A percentile compares a stretch with the other conserved stretches of the same genome.
Evolutionary conservation across 2,113 vertebrate species (phyloP).

Genomic region (Acrocephalus arundinaceus): DNA sequence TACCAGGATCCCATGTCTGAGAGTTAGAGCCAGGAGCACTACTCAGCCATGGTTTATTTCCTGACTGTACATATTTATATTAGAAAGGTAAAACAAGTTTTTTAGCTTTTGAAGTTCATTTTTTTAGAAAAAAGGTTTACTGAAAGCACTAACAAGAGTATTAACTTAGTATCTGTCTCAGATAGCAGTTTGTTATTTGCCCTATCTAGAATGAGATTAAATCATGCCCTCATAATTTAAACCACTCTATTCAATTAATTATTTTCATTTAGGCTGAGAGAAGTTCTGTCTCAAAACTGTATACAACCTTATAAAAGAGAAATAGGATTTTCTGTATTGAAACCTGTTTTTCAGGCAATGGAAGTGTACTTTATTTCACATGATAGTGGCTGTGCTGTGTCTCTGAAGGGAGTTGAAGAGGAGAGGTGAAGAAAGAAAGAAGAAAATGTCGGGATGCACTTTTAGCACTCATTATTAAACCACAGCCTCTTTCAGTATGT

Average conservation of each 20-base stretch:
- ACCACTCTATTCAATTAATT: not conserved
- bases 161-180: not conserved
- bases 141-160: not conserved
- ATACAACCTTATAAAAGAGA: not conserved
- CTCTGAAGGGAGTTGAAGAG: not conserved
- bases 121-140: slow-evolving; percentile 16
- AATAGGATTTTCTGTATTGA: not conserved
- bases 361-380: not conserved
- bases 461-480: not conserved
- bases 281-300: not conserved
- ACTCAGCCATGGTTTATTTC: not conserved
- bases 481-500: not conserved
- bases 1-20: not conserved
- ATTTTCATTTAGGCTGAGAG: not conserved
- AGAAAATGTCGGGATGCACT: not conserved
- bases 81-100: not conserved
- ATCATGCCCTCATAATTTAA: not conserved
- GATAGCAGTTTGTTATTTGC: slow-evolving; percentile 1
- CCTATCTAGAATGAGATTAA: not conserved
- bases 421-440: not conserved
- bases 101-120: not conserved
- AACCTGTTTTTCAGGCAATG: not conserved
- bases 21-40: not conserved
- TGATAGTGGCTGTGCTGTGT: not conserved
- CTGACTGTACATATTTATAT: not conserved